Conservation (phyloP, 2,888 invertebrate genomes). For the Chirona hameri region DNA sequence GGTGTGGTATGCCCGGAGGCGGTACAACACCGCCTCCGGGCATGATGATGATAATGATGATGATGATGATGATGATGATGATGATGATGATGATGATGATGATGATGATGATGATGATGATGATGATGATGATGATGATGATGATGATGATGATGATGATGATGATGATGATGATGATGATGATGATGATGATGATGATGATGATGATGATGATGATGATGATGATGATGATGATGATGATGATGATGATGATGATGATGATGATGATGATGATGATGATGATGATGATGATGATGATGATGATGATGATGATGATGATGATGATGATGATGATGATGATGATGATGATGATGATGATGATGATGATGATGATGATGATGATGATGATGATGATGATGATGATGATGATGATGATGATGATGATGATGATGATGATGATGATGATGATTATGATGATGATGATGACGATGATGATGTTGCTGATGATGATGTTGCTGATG, state of each 20-base stretch:
- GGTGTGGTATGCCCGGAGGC: no score
- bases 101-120: conserved; percentile 22
- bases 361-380: conserved; percentile 22
- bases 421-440: conserved; percentile 22
- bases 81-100: conserved; percentile 22
- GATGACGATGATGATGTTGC: no score
- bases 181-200: conserved; percentile 22
- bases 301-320: neutral
- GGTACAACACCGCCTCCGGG: neutral
- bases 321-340: conserved; percentile 22
- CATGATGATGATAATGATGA: conserved; percentile 10
- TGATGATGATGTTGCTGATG: no score
- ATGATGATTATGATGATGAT: no score
- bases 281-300: neutral
- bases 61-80: conserved; percentile 22
- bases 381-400: conserved; percentile 22
- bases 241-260: conserved; percentile 22
- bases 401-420: conserved; percentile 22
- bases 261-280: conserved; percentile 9
- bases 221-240: conserved; percentile 10
- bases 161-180: conserved; percentile 22
- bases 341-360: conserved; percentile 22
- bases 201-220: conserved; percentile 22
- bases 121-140: conserved; percentile 22
- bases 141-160: conserved; percentile 22